phyloP scores from a whole-genome alignment of 2,113 vertebrate species.

The Ophthalmolycus amberensis region DNA sequence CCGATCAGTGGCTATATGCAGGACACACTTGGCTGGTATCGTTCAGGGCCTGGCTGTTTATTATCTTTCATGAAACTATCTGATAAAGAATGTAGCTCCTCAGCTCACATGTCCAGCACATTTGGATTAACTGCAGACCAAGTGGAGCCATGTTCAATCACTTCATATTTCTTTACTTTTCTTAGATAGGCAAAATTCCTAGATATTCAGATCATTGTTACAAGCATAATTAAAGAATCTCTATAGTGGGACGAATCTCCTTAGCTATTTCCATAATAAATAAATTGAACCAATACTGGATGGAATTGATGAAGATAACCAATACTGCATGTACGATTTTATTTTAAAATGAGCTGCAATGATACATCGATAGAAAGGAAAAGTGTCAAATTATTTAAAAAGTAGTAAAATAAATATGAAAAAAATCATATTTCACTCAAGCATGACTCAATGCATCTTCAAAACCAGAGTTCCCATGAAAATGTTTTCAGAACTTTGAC shows the following conservation, averaged over 20 bases:
- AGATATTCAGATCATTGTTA: constrained; percentile 69
- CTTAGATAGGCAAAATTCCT: constrained; percentile 66
- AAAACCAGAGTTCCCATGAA: not conserved
- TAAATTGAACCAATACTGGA: not conserved
- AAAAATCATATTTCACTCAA: not conserved
- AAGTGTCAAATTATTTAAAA: not conserved
- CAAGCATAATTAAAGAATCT: constrained; percentile 1
- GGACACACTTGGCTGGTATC: constrained; percentile 70
- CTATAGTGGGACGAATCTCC: not conserved
- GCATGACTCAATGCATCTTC: not conserved
- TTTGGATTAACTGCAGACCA: constrained; percentile 85
- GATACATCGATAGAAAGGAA: not conserved
- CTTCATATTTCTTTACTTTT: constrained; percentile 77
- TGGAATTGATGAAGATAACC: not conserved
- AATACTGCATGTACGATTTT: not conserved
- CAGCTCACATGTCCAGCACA: constrained; percentile 80
- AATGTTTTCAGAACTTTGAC: not conserved
- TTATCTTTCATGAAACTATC: constrained; percentile 85
- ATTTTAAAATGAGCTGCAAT: not conserved
- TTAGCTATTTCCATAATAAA: not conserved
- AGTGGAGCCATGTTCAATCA: constrained; percentile 84
- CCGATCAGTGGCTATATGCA: constrained; percentile 45
- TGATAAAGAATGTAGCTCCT: constrained; percentile 76
- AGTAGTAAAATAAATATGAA: too few species aligned
- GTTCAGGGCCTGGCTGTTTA: constrained; percentile 78